A percentile compares a stretch with the other conserved stretches of the same genome.
Evolutionary conservation across 2,888 invertebrate species (phyloP).

Genomic region (Tetragonisca angustula): DNA sequence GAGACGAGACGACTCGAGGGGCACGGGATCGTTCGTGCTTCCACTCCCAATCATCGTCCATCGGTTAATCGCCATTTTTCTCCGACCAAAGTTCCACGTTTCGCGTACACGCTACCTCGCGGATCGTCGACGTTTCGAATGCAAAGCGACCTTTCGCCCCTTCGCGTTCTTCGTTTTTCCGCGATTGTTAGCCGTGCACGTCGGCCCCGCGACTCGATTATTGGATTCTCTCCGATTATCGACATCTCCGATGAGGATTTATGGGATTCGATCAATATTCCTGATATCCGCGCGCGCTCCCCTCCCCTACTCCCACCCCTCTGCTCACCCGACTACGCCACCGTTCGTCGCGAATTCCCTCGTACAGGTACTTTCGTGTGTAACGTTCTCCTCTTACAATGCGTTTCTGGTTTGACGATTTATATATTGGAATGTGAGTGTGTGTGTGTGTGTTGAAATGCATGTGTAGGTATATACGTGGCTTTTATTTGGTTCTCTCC

Average conservation of each 20-base stretch:
- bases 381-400: not conserved
- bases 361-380: not conserved
- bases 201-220: conserved; percentile 19
- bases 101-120: not conserved
- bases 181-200: conserved; percentile 1
- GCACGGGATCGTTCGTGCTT: too few species aligned
- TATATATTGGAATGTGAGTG: not conserved
- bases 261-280: conserved; percentile 19
- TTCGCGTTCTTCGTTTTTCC: conserved; percentile 10
- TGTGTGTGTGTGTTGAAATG: not conserved
- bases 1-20: not conserved
- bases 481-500: not conserved
- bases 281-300: not conserved
- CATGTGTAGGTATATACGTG: not conserved
- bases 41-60: not conserved
- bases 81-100: not conserved
- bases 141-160: not conserved
- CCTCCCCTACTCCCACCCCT: too few species aligned
- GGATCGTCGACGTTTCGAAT: not conserved
- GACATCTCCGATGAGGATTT: conserved; percentile 25
- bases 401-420: not conserved
- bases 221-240: conserved; percentile 23
- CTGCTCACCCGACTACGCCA: not conserved
- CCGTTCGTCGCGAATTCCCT: not conserved
- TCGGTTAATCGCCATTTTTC: conserved; percentile 21